A percentile compares a stretch with the other conserved stretches of the same genome.
These are phyloP conservation scores for Meriones unguiculatus DNA, from an alignment of 2,113 vertebrate species.

Conservation along the genomic window DNA sequence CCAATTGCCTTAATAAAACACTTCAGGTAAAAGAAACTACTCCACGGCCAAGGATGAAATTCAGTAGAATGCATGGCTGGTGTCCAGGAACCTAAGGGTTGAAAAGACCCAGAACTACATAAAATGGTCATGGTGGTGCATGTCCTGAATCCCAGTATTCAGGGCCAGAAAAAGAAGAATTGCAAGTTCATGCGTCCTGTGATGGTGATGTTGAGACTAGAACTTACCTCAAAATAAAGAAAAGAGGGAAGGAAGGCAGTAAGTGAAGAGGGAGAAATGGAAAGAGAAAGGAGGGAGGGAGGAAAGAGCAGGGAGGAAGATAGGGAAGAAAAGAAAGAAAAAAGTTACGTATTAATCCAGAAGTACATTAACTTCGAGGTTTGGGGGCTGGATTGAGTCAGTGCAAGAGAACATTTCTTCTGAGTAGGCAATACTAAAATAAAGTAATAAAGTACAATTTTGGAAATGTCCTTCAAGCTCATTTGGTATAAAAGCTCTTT, in stretches of 20 bases:
- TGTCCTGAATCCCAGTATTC: neutral
- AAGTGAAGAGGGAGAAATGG: too few species aligned
- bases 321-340: neutral
- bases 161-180: neutral
- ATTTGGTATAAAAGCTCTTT: neutral
- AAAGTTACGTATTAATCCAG: neutral
- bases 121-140: too few species aligned
- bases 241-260: neutral
- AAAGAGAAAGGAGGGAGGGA: neutral
- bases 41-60: neutral
- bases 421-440: neutral
- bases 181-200: neutral
- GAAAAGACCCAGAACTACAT: neutral
- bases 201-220: neutral
- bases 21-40: neutral
- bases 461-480: neutral
- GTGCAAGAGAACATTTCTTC: neutral
- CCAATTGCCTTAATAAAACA: neutral
- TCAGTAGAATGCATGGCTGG: neutral
- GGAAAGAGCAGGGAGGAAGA: neutral
- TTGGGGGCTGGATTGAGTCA: neutral
- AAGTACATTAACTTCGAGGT: neutral
- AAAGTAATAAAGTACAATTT: neutral
- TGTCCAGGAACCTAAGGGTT: neutral
- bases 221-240: neutral